These are phyloP conservation scores for Colius striatus DNA, from an alignment of 2,113 vertebrate species.

Conservation along the genomic window DNA sequence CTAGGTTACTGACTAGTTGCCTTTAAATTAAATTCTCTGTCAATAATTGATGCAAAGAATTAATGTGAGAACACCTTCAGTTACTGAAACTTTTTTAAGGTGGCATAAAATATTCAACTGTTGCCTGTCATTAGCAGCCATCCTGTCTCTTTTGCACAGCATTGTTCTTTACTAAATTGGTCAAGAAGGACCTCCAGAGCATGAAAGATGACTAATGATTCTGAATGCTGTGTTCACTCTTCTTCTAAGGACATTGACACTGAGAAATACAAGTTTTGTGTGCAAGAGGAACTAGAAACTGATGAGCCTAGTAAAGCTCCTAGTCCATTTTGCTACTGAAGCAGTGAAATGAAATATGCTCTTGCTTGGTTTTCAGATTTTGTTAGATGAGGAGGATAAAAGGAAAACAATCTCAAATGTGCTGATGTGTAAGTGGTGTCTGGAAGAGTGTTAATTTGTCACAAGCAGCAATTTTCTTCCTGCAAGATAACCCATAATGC, in stretches of 20 bases:
- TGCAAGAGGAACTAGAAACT: not conserved
- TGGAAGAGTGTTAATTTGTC: not conserved
- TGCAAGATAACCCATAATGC: not conserved
- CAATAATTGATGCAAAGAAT: slow-evolving; percentile 99
- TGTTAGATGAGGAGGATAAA: not conserved
- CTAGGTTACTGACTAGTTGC: slow-evolving; percentile 93
- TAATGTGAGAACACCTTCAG: slow-evolving; percentile 94
- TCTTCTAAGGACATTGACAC: slow-evolving; percentile 67
- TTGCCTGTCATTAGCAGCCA: slow-evolving; percentile 78
- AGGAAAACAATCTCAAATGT: not conserved
- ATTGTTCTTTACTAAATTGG: slow-evolving; percentile 77
- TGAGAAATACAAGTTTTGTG: slow-evolving; percentile 41
- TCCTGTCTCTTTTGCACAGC: slow-evolving; percentile 76
- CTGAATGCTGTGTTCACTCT: slow-evolving; percentile 31
- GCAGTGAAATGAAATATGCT: not conserved
- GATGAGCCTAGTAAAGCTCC: not conserved
- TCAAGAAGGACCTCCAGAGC: slow-evolving; percentile 78
- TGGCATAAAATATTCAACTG: slow-evolving; percentile 85
- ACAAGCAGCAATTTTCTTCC: not conserved
- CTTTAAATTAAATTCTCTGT: slow-evolving; percentile 97
- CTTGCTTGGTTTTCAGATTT: not conserved
- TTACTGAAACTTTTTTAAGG: slow-evolving; percentile 86
- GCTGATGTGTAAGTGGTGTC: not conserved
- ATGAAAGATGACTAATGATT: slow-evolving; percentile 77
- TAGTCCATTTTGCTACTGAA: not conserved